These are phyloP conservation scores for Argyrosomus regius DNA, from an alignment of 2,797 vertebrate genomes.

Conservation along the genomic window DNA sequence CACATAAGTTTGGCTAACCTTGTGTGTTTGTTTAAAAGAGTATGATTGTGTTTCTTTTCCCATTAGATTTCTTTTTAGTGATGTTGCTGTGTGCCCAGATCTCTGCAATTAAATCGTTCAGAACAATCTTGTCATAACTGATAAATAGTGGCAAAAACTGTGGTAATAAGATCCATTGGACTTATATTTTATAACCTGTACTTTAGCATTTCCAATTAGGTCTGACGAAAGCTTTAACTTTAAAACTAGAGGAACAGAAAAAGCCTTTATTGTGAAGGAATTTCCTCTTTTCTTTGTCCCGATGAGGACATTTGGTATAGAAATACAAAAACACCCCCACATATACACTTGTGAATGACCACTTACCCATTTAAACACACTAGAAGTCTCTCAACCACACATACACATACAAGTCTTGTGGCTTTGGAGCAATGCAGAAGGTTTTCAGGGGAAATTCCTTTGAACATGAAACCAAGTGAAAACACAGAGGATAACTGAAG, in stretches of 20 bases:
- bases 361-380: slow-evolving; percentile 45
- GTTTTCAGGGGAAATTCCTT: slow-evolving; percentile 79
- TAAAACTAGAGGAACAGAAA: slow-evolving; percentile 1
- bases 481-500: slow-evolving; percentile 61
- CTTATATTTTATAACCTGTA: background rate
- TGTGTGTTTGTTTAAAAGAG: background rate
- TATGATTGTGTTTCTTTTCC: background rate
- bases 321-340: slow-evolving; percentile 31
- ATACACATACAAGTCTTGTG: slow-evolving; percentile 42
- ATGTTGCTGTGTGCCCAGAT: background rate
- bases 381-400: background rate
- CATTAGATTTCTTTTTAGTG: background rate
- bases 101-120: background rate
- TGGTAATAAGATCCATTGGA: background rate
- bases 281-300: slow-evolving; percentile 31
- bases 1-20: background rate
- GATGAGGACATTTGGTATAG: slow-evolving; percentile 27
- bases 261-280: background rate
- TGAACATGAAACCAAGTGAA: slow-evolving; percentile 71
- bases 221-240: background rate
- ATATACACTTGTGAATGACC: slow-evolving; percentile 1
- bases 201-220: background rate
- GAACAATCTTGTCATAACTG: background rate
- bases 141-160: background rate
- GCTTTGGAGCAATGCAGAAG: slow-evolving; percentile 51